Evolutionary conservation across 2,113 vertebrate genomes (phyloP).

Genomic region (Lanius ludovicianus): DNA sequence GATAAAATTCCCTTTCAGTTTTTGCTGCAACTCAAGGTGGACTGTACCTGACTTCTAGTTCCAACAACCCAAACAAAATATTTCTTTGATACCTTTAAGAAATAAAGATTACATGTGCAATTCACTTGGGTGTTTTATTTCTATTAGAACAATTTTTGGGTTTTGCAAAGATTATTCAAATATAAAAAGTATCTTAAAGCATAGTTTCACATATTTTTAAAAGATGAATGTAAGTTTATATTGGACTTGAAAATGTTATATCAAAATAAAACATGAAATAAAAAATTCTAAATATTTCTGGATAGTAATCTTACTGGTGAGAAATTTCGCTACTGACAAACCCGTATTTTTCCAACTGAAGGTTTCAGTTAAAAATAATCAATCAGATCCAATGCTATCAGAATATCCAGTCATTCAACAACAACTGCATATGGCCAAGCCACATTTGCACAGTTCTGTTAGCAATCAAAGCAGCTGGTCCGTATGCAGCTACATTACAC

Average conservation of each 20-base stretch:
- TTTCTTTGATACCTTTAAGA: not conserved
- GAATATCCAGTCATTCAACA: not conserved
- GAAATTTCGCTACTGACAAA: not conserved
- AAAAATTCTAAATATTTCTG: not conserved
- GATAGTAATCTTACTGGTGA: not conserved
- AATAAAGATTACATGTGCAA: not conserved
- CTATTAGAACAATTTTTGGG: not conserved
- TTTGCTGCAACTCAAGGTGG: not conserved
- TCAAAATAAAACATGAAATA: not conserved
- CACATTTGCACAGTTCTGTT: not conserved
- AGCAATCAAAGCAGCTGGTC: not conserved
- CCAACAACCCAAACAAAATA: not conserved
- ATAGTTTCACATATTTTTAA: not conserved
- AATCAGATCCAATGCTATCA: not conserved
- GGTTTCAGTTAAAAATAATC: not conserved
- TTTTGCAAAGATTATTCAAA: not conserved
- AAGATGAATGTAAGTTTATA: not conserved
- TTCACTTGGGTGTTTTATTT: not conserved
- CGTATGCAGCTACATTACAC: not conserved
- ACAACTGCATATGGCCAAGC: rapidly evolving
- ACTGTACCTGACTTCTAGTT: not conserved
- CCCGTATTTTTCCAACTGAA: not conserved
- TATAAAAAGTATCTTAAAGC: not conserved
- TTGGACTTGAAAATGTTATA: not conserved
- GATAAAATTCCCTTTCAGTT: not conserved